Percentiles rank a stretch among this genome's conserved stretches.
Conservation (phyloP, 1,140 invertebrate species). For the Linepithema humile region DNA sequence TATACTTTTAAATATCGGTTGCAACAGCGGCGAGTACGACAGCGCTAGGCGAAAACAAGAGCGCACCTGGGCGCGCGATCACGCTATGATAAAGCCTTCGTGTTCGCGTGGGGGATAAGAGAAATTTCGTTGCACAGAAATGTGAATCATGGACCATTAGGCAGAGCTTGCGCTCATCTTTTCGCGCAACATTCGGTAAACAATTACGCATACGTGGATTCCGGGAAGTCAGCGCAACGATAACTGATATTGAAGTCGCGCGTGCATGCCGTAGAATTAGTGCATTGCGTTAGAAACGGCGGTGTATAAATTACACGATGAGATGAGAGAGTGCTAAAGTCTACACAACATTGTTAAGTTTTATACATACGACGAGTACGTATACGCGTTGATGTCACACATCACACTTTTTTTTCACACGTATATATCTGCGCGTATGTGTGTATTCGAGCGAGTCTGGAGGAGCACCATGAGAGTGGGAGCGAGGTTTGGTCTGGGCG, state of each 20-base stretch:
- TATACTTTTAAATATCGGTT: not conserved
- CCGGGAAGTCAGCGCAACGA: not conserved
- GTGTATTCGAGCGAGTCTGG: constrained; percentile 61
- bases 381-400: constrained; percentile 67
- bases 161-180: constrained; percentile 2
- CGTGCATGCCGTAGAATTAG: not conserved
- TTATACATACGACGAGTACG: constrained; percentile 63
- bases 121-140: constrained; percentile 37
- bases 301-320: not conserved
- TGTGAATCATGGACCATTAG: constrained; percentile 36
- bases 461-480: constrained; percentile 72
- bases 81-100: constrained; percentile 15
- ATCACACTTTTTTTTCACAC: not conserved
- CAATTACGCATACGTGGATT: not conserved
- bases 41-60: not conserved
- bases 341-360: constrained; percentile 67
- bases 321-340: not conserved
- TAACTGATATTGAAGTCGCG: constrained; percentile 11
- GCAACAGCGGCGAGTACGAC: not conserved
- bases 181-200: constrained; percentile 10
- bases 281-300: not conserved
- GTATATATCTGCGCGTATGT: not conserved
- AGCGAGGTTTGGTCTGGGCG: constrained; percentile 73
- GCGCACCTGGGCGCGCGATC: not conserved
- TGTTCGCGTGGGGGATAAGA: constrained; percentile 33